Evolutionary conservation across 2,797 vertebrate genomes (phyloP), one percentile per base, ranked within the genome.

Genomic region (Ambastaia sidthimunki): DNA sequence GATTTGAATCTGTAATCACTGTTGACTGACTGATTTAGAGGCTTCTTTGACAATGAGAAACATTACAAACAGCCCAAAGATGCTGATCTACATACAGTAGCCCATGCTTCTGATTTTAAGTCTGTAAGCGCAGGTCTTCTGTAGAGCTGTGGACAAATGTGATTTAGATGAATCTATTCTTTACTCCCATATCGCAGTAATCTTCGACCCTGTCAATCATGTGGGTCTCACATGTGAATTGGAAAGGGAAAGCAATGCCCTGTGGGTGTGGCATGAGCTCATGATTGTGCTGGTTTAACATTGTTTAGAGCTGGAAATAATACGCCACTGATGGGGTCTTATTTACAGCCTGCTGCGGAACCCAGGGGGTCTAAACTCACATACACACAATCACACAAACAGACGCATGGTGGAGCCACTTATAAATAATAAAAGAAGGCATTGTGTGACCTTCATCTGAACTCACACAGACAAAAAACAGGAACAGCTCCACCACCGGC

Each of bases 371-470:
- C 70, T 55, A 60, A 47, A 80, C 66, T 52, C 70, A 68, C 41
- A 80, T 34, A 69, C 21, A 59, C 23, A 68, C 59, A 71, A 66
- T 74, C 50, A 15, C 70, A 48, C 55, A 25, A 21, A 60, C 69
- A 79, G 18, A 48, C 31, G 16, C 23, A 67, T 74, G 74, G 34
- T 9, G 23, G 31, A 68, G 62, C 25, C 57, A n/a, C 63, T 74
- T 81, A 76, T 71, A 28, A 74, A 81, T 71, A 81, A 73, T 80
- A 50, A 72, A 74, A 57, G 48, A 63, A n/a, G n/a, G 16, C 47
- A 7, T 55, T 47, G 54, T 37, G n/a, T 75, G 72, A 65, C 76
- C 74, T 72, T 41, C 5, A 37, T 75, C 48, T 83, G 76, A 83
- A 78, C 81, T 55, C 66, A 67, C 23, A 16, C 44, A 44, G 57